Base-by-base conservation (phyloP, 2,888 invertebrate species). In the Drosophila mettleri region DNA sequence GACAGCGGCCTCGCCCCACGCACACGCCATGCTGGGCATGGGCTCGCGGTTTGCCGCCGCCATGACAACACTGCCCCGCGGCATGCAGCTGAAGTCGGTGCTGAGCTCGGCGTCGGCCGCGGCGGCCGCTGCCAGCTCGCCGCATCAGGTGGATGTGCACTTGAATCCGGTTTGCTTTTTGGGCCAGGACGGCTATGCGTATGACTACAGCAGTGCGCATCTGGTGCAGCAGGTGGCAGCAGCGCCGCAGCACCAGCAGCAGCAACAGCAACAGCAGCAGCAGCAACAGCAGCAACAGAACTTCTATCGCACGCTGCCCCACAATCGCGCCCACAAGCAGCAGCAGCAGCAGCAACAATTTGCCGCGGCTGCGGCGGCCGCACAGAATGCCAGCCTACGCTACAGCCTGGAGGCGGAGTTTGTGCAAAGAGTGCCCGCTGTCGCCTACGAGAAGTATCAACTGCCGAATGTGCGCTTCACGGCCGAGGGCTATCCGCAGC, bases 401-500 rank as follows among this genome's bases (percentile, higher is more conserved):
- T 94, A 94, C 83, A 94, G 94, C 20, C 91, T 95, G 41, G 95
- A 95, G 86, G 95, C 95, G 7, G 95, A 95, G 90, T 95, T 94
- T 87, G 92, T 94, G 58, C 93, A 94, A 54, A 93, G 94, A 24
- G 89, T 91, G 20, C 92, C 93, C 8, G 92, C 93, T 2, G 91
- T 93, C 20, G 81, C 75, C 71, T 93, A 94, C 86, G 94, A 93
- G 74, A 93, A 93, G 80, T 93, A 93, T 89, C 91, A 86, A 65
- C 34, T 92, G 68, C 90, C 91, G 80, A 94, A 94, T 89, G 94
- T 96, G 52, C 94, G 96, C 74, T 96, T 96, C 89, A 97, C 96
- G 5, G 95, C 95, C 59, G 96, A 96, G 79, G 97, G 97, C 9
- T 97, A 96, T 91, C 96, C 96, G 0, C 94, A 94, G n/a, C n/a